Conservation (phyloP, 2,797 vertebrate species). For the Sebastes itinus region DNA sequence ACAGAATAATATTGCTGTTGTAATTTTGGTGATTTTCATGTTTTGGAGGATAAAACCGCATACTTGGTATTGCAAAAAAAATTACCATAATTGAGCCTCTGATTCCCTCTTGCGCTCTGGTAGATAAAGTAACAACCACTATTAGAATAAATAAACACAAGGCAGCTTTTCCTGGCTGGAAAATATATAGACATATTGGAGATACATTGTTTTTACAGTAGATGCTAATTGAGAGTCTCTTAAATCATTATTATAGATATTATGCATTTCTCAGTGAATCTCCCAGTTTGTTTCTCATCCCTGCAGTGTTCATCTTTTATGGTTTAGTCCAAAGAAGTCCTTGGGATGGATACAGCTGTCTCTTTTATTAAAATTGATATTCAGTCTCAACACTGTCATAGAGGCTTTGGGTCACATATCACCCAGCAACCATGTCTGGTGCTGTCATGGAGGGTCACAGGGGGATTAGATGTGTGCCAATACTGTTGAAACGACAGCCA, state of each 20-base stretch:
- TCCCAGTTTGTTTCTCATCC: not conserved
- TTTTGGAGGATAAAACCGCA: not conserved
- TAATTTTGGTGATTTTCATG: not conserved
- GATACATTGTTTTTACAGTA: not conserved
- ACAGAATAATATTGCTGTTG: not conserved
- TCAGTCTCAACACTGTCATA: conserved; percentile 12
- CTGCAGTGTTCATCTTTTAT: not conserved
- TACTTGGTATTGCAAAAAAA: not conserved
- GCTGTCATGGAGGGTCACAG: not conserved
- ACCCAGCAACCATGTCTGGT: conserved; percentile 15
- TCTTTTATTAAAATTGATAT: conserved; percentile 14
- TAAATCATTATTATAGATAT: not conserved
- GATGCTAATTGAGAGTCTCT: not conserved
- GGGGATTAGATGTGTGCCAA: not conserved
- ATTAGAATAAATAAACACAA: not conserved
- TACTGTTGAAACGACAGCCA: not conserved
- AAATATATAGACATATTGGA: not conserved
- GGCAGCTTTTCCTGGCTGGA: not conserved
- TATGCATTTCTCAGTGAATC: not conserved
- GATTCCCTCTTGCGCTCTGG: not conserved
- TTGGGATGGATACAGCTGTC: conserved; percentile 17
- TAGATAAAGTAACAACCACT: not conserved
- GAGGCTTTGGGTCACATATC: conserved; percentile 25
- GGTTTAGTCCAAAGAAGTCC: not conserved
- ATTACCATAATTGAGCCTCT: not conserved